Evolutionary conservation across 1,140 invertebrate genomes (phyloP).

Genomic region (Ceratina australensis): DNA sequence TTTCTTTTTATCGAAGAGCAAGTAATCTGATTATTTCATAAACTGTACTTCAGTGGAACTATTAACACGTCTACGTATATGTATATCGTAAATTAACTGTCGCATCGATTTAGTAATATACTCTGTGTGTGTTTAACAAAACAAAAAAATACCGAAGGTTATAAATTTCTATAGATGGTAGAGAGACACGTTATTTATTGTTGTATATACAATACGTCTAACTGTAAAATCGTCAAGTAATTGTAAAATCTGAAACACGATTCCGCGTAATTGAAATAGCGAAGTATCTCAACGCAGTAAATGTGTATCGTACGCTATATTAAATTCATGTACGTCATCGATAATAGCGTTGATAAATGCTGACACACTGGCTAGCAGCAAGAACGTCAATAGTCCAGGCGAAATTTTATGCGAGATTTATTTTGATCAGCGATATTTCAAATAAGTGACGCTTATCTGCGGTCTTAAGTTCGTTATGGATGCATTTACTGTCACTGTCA

Average conservation of each 20-base stretch:
- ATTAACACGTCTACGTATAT: slow-evolving; percentile 20
- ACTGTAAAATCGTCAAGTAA: neutral
- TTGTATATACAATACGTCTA: slow-evolving; percentile 15
- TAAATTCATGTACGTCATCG: neutral
- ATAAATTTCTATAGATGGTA: slow-evolving; percentile 13
- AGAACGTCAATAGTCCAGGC: neutral
- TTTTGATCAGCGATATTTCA: neutral
- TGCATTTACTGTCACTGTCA: too few species aligned
- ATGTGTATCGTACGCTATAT: neutral
- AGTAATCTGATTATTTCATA: neutral
- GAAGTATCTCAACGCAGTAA: neutral
- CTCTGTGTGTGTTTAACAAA: slow-evolving; percentile 1
- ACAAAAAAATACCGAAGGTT: neutral
- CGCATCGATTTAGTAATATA: neutral
- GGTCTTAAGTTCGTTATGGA: neutral
- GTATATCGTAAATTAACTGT: slow-evolving; percentile 1
- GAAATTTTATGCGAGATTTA: neutral
- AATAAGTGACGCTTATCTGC: neutral
- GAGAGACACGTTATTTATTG: slow-evolving; percentile 2
- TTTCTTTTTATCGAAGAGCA: neutral
- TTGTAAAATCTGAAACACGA: neutral
- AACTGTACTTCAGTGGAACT: neutral
- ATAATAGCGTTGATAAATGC: neutral
- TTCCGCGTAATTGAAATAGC: neutral
- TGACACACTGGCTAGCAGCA: neutral